Base-by-base conservation (phyloP, 1,140 invertebrate species). In the Pararge aegeria region DNA sequence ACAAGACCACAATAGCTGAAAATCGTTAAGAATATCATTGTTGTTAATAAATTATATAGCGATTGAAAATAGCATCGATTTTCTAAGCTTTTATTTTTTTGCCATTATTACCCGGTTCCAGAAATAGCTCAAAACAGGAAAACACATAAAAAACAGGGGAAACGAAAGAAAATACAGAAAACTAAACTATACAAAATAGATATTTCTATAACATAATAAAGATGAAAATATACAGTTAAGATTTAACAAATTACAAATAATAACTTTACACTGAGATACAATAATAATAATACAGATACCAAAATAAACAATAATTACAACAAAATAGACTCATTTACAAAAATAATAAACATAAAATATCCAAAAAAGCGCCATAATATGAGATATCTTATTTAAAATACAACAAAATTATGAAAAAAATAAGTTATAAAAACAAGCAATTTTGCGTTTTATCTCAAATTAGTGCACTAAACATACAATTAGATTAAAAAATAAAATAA, bases 221-320 rank as follows among this genome's bases (percentile, higher is more conserved):
- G 2, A 12, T 37, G 2, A 37, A 37, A 37, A 37, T 37, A 37
- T 24, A 4, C 4, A 37, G 2, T 5, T 5, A 2, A 37, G n/a
- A 37, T 13, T 5, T 37, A 37, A 37, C 34, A 37, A 5, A 37
- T n/a, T n/a, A n/a, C n/a, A 37, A 37, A 37, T 37, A 37, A 12
- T 10, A 5, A 15, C 5, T 40, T 40, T 16, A 16, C 15, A 40
- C 0, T 5, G 6, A 56, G 48, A 42, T 52, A 61, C 9, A 50
- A 52, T 42, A 61, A 42, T 54, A 52, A 9, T 56, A 48, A 29
- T 52, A 61, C 48, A 68, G 63, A 34, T 55, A 48, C 46, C 30
- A 60, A 51, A 60, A 55, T 38, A 63, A 38, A 65, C 38, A 57
- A 57, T 55, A 61, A 37, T 13, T 55, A 59, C 46, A 58, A 58